Conservation (phyloP, 2,797 vertebrate species). For the Diglossa cyanea region DNA sequence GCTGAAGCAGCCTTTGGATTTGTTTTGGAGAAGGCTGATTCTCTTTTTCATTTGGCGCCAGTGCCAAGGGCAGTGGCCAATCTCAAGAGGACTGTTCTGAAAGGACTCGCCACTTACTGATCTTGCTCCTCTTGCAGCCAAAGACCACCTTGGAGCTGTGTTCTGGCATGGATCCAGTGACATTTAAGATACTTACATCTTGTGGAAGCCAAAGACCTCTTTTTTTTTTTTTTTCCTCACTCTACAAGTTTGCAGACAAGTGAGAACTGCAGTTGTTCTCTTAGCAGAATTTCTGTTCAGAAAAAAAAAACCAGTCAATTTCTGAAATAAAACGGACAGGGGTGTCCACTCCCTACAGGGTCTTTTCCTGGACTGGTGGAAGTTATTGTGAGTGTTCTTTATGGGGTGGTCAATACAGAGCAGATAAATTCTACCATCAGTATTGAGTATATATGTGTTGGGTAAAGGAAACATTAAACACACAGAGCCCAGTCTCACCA, state of each 20-base stretch:
- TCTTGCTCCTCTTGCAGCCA: not conserved
- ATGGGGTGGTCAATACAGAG: not conserved
- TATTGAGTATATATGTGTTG: not conserved
- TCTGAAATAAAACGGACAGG: not conserved
- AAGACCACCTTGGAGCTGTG: not conserved
- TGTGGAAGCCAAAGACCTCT: not conserved
- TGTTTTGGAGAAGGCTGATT: not conserved
- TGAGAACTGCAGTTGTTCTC: not conserved
- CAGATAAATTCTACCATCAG: rapidly evolving
- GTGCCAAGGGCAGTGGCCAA: rapidly evolving
- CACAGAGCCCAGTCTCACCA: not conserved
- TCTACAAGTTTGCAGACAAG: not conserved
- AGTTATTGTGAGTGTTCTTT: not conserved
- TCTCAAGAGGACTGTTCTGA: not conserved
- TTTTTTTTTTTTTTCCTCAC: not conserved
- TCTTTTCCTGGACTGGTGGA: not conserved
- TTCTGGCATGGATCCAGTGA: not conserved
- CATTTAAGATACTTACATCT: not conserved
- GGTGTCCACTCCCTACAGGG: not conserved
- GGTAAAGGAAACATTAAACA: not conserved
- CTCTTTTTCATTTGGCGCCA: not conserved
- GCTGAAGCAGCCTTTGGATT: not conserved
- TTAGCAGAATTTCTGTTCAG: not conserved
- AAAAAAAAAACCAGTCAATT: not conserved
- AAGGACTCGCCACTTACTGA: not conserved